Base-by-base conservation (phyloP, 2,113 vertebrate species). In the Saguinus midas region DNA sequence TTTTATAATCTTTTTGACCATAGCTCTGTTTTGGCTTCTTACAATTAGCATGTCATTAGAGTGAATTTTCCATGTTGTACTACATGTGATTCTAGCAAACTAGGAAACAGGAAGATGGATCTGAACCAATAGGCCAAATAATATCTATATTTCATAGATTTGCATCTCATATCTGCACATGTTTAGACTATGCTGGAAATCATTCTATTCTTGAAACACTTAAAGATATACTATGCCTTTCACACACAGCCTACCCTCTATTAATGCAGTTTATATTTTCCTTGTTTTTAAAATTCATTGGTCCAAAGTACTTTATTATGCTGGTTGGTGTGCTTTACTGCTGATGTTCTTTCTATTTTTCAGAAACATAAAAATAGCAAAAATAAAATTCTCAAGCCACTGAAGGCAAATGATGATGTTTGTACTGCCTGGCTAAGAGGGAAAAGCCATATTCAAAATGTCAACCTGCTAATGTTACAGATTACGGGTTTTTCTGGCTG, bases 381-480 rank as follows among this genome's bases (percentile, higher is more conserved):
- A 95, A 96, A 95, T 96, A 94, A 96, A 90, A 93, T 32, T 76
- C 83, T 97, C 87, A 97, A 97, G 94, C 91, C 68, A 50, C 79
- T 90, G 97, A 86, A 98, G 98, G 98, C 97, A 98, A 98, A 98
- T 97, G 79, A 98, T 96, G 97, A 82, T 97, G 94, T 98, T 97
- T 98, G 97, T 95, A 93, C 55, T 96, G 78, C 50, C 70, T 81
- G 96, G 93, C 96, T 96, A 97, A 90, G 0, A 12, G 94, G 94
- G 96, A 96, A 97, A 98, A 98, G 96, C 96, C 90, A 93, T 98
- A 98, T 98, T 99, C 98, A 98, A 97, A 98, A 98, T 98, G 98
- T 98, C 98, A 98, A 95, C 95, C 81, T 73, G 97, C 97, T 98
- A 98, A 97, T 98, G 97, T 98, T 98, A 97, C 98, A 98, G 98